phyloP scores from a whole-genome alignment of 2,113 vertebrate species.

The Zapornia atra region DNA sequence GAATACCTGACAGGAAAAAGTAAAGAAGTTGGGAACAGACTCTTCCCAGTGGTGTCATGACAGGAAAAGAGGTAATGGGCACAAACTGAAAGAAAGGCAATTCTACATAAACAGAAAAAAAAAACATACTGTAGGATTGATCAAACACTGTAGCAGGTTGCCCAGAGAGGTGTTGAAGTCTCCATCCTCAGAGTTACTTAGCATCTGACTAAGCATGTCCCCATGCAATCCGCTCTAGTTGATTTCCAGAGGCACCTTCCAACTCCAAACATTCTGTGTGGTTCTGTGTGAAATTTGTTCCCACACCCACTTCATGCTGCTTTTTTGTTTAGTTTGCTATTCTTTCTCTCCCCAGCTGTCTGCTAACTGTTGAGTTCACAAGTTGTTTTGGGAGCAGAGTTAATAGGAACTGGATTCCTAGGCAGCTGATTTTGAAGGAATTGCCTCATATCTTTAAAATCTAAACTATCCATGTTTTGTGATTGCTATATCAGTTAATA shows the following conservation, averaged over 20 bases:
- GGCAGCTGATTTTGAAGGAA: neutral
- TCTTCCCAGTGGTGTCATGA: neutral
- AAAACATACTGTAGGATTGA: too few species aligned
- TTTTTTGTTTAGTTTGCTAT: neutral
- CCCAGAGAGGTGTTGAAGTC: neutral
- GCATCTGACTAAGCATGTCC: accelerated
- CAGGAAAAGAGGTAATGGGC: neutral
- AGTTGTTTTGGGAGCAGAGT: neutral
- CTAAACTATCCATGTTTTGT: neutral
- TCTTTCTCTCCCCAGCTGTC: neutral
- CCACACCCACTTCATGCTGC: neutral
- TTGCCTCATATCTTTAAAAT: neutral
- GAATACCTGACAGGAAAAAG: neutral
- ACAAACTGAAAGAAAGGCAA: neutral
- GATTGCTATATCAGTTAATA: neutral
- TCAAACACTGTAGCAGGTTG: neutral
- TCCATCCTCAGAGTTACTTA: neutral
- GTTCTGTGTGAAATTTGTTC: neutral
- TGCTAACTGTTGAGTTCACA: neutral
- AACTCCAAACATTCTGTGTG: neutral
- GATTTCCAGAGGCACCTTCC: neutral
- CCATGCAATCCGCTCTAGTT: neutral
- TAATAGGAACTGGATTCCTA: neutral
- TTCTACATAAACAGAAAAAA: neutral
- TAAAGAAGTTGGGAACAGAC: neutral